Base-by-base conservation (phyloP, 23 tunicate species). In the Oikopleura vanhoeffeni region DNA sequence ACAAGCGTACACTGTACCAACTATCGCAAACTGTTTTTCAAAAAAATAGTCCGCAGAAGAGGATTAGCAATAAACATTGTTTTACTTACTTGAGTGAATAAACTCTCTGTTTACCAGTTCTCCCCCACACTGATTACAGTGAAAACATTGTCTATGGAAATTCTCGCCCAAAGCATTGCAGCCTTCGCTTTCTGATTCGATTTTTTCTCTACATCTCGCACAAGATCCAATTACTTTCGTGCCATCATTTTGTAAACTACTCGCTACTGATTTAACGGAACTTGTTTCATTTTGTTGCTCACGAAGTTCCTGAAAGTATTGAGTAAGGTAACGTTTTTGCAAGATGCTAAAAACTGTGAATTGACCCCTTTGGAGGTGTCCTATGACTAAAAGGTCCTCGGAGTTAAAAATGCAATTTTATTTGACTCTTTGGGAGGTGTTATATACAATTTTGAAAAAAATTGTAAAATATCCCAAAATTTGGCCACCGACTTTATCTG, bases 111-210 rank as follows among this genome's bases (percentile, higher is more conserved):
- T 18, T 2, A 71, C 79, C 3, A 71, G 38, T 30, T 71, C 36
- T 18, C 35, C 38, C 35, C 79, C 79, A 71, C 79, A 71, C 2
- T 38, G 27, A 30, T 71, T 71, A 38, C 79, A 71, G 79, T 71
- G 79, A 71, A 71, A 71, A 71, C 79, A 71, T 13, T 18, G 36
- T 2, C 35, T 71, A 30, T 71, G 79, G 79, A 71, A 71, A 71
- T 18, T 71, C 38, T 71, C 79, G 2, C 79, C 79, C 3, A 71
- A 38, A 24, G 79, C 79, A 13, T 30, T 71, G 79, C 79, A 71
- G 27, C 79, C 79, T 2, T 71, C 79, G 2, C 4, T 30, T 13
- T 13, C 34, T 2, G 34, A 18, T 18, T 71, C 38, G 34, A 71
- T 71, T 28, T 4, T 71, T 28, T 32, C 34, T 30, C 35, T 33